Evolutionary conservation across 2,888 invertebrate species (phyloP).

Genomic region (Pyralis farinalis): DNA sequence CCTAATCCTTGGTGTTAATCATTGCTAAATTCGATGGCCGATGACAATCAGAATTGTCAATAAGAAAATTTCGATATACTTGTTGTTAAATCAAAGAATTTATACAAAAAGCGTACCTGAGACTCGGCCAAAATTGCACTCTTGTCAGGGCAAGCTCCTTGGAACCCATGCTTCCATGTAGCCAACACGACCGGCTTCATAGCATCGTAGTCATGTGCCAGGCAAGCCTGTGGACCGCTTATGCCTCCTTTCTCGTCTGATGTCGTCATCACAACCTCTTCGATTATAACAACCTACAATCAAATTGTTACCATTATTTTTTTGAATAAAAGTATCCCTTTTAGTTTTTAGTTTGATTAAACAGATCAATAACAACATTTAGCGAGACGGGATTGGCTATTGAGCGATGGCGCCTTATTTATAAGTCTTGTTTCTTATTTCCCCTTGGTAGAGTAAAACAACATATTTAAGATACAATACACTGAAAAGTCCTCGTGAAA

Average conservation of each 20-base stretch:
- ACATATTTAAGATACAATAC: not conserved
- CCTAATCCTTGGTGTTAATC: no score
- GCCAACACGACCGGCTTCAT: constrained; percentile 97
- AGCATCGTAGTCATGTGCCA: constrained; percentile 93
- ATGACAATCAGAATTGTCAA: no score
- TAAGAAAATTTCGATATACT: not conserved
- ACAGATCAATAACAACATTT: no score
- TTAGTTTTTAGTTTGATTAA: no score
- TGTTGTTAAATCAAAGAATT: not conserved
- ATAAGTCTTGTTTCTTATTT: no score
- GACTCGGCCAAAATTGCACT: constrained; percentile 95
- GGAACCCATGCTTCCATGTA: constrained; percentile 97
- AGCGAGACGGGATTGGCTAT: no score
- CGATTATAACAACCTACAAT: constrained; percentile 93
- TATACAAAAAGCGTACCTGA: constrained; percentile 72
- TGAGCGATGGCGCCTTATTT: no score
- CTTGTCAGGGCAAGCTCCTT: constrained; percentile 96
- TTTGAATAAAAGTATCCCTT: no score
- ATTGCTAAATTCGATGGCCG: no score
- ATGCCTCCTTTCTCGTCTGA: constrained; percentile 88
- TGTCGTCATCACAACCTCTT: constrained; percentile 90
- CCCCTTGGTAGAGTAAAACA: no score
- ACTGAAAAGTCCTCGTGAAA: not conserved
- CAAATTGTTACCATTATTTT: no score
- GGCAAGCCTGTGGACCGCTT: constrained; percentile 88